Evolutionary conservation across 2,888 invertebrate species (phyloP).

Genomic region (Stenotaenia linearis): DNA sequence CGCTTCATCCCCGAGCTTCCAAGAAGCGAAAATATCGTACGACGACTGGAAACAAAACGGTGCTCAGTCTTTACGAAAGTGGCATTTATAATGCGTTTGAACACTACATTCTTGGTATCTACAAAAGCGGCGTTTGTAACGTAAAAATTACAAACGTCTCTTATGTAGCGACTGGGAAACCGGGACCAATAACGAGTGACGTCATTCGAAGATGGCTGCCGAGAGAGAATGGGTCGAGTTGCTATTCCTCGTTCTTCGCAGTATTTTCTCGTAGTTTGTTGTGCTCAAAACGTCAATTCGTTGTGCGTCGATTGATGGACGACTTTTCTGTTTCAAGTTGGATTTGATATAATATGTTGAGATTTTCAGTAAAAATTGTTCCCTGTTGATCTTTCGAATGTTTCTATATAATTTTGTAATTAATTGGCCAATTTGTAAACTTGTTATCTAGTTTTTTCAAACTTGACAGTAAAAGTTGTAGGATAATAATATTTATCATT

Average conservation of each 20-base stretch:
- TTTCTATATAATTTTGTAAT: neutral
- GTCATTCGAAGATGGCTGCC: neutral
- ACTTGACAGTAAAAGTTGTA: neutral
- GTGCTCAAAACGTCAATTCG: neutral
- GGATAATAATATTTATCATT: neutral
- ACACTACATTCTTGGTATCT: neutral
- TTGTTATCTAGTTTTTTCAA: neutral
- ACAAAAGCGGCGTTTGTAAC: neutral
- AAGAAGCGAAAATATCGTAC: slow-evolving; percentile 43
- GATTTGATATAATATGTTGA: neutral
- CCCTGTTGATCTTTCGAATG: neutral
- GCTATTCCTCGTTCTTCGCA: neutral
- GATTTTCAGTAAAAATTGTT: neutral
- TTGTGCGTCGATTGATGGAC: neutral
- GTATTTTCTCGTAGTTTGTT: neutral
- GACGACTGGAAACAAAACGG: slow-evolving; percentile 42
- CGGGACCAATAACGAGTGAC: neutral
- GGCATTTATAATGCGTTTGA: slow-evolving; percentile 38
- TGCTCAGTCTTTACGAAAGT: slow-evolving; percentile 39
- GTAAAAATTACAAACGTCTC: neutral
- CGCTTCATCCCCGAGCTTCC: slow-evolving; percentile 48
- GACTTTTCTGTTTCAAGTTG: neutral
- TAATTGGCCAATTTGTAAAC: neutral
- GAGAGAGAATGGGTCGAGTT: neutral
- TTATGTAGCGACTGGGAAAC: neutral